Percentiles rank a stretch among this genome's conserved stretches.
Conservation (phyloP, 2,797 vertebrate species). For the Gouania willdenowi region DNA sequence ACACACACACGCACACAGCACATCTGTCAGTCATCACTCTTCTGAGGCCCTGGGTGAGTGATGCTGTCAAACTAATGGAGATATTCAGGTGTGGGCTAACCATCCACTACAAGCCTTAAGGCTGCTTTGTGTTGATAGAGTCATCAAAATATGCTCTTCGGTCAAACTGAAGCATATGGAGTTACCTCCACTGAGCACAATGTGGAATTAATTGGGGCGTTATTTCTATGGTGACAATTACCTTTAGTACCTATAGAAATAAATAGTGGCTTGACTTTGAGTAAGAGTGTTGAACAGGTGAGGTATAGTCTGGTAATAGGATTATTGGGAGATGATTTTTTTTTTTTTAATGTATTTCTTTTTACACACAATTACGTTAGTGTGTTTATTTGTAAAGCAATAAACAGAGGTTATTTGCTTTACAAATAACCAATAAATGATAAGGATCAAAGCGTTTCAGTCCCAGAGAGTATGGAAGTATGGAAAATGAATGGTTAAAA, state of each 20-base stretch:
- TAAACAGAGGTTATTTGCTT: no score
- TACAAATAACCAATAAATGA: no score
- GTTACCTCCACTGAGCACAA: not conserved
- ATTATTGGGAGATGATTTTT: no score
- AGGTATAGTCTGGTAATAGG: no score
- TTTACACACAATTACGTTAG: no score
- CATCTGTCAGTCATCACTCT: conserved; percentile 27
- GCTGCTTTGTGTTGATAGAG: conserved; percentile 20
- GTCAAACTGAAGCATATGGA: conserved; percentile 2
- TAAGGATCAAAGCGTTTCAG: no score
- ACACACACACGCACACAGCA: conserved; percentile 14
- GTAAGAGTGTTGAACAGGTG: not conserved
- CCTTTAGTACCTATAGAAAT: no score
- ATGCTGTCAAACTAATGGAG: conserved; percentile 15
- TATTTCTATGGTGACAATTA: not conserved
- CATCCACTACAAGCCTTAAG: not conserved
- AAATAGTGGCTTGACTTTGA: no score
- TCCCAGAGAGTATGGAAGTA: no score
- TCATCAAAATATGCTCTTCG: conserved; percentile 24
- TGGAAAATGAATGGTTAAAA: no score
- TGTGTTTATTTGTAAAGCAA: no score
- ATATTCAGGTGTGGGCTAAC: conserved; percentile 32
- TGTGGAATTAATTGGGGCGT: not conserved
- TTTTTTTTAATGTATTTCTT: no score
- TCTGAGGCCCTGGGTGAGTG: not conserved